Base-by-base conservation (phyloP, 2,113 vertebrate species). In the Dermatemys mawii region DNA sequence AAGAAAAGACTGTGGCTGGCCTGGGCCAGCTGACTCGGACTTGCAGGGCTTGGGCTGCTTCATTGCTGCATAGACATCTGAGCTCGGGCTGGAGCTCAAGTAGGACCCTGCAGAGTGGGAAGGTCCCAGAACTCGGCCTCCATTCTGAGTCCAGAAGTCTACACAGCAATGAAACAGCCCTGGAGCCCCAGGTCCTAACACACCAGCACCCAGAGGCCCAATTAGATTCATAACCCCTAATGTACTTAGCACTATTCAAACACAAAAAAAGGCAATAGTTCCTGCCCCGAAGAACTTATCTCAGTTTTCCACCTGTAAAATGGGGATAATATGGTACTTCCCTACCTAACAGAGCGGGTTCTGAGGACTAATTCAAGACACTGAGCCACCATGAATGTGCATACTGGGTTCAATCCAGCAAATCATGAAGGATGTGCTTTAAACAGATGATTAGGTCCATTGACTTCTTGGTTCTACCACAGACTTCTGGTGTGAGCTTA, bases 231-330 rank as follows among this genome's bases (percentile, higher is more conserved):
- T 75, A 76, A 10, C 48, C 32, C n/a, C 21, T 79, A 0, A 44
- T 48, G 35, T 12, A 0, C 1, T 50, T 80, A 22, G 9, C 38
- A 2, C 44, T 27, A 0, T 79, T 49, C 51, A 51, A 44, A 10
- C 80, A 88, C 70, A 21, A 75, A 24, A 26, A 48, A 41, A 24
- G 63, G 2, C 19, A 1, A 35, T 82, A 0, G 0, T 0, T 0
- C 51, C 60, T 46, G 35, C 13, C 51, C 80, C 13, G 1, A 6
- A 29, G 24, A 48, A 19, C 83, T 16, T 24, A 14, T 75, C 48
- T 1, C 76, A 88, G 29, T 22, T 48, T 8, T 73, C 10, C 14
- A 13, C 26, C 26, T 35, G 1, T 38, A 5, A 57, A 60, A 11
- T n/a, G 6, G 51, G 90, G 60, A 16, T 75, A 73, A 63, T 19